Conservation (phyloP, 2,113 vertebrate species). For the Loxodonta africana region DNA sequence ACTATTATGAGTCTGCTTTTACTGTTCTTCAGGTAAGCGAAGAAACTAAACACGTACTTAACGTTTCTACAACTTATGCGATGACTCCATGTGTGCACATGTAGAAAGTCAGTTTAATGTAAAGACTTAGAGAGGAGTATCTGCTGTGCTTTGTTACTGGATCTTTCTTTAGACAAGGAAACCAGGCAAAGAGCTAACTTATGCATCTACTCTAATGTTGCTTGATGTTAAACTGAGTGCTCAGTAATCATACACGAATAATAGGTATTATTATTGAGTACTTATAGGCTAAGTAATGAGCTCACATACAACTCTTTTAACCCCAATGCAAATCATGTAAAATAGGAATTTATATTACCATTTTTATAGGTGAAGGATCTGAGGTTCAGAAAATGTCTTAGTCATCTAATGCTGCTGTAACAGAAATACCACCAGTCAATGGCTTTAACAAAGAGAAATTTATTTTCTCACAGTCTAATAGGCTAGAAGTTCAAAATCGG, state of each 20-base stretch:
- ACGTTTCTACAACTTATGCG: constrained; percentile 1
- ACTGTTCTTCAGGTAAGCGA: constrained; percentile 72
- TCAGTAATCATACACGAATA: background rate
- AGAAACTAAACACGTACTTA: constrained; percentile 65
- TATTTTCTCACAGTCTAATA: too few species aligned
- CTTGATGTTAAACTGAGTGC: constrained; percentile 34
- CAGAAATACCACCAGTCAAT: too few species aligned
- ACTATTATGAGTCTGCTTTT: constrained; percentile 71
- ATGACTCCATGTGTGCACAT: background rate
- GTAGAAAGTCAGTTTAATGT: background rate
- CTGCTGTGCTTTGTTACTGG: background rate
- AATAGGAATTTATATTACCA: background rate
- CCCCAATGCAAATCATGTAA: background rate
- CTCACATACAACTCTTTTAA: background rate
- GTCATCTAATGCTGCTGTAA: too few species aligned
- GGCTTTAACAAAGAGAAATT: too few species aligned
- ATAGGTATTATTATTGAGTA: background rate
- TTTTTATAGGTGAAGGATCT: background rate
- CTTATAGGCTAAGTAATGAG: background rate
- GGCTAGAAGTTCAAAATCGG: too few species aligned
- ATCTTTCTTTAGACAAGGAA: background rate
- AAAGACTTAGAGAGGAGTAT: background rate
- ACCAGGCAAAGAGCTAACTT: background rate
- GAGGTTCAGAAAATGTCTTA: background rate
- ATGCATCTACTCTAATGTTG: background rate